Evolutionary conservation across 2,888 invertebrate genomes (phyloP).

Genomic region (Marasmarcha lunaedactyla): DNA sequence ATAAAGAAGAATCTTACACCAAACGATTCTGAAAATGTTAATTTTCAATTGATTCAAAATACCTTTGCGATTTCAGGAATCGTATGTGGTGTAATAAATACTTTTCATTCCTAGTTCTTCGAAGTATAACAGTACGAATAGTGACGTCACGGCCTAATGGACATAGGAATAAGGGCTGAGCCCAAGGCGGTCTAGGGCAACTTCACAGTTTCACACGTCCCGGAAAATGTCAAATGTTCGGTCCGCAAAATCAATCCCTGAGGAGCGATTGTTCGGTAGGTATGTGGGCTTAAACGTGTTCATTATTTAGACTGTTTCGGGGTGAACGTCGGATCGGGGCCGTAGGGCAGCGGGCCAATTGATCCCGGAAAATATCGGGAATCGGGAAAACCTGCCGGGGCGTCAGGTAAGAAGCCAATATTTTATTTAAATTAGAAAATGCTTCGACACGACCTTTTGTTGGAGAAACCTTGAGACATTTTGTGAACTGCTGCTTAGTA

Average conservation of each 20-base stretch:
- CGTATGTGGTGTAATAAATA: too few relatives aligned
- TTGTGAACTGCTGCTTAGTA: too few relatives aligned
- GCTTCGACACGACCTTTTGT: conserved; percentile 17
- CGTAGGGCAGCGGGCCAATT: conserved; percentile 35
- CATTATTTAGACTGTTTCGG: conserved; percentile 47
- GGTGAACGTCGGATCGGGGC: conserved; percentile 19
- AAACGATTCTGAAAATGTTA: too few relatives aligned
- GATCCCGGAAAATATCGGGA: conserved; percentile 37
- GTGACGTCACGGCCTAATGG: too few relatives aligned
- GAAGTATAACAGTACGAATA: too few relatives aligned
- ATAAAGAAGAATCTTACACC: too few relatives aligned
- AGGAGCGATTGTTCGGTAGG: conserved; percentile 26
- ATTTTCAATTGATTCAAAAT: too few relatives aligned
- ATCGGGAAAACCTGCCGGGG: conserved; percentile 29
- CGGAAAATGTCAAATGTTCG: conserved; percentile 45
- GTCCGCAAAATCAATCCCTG: conserved; percentile 50
- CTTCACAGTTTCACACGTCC: conserved; percentile 29
- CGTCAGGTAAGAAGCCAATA: conserved; percentile 34
- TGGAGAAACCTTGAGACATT: conserved; percentile 10
- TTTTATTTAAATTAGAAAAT: conserved; percentile 43
- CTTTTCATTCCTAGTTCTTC: too few relatives aligned
- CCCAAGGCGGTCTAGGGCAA: conserved; percentile 20
- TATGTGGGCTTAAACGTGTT: conserved; percentile 44
- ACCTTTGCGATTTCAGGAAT: too few relatives aligned
- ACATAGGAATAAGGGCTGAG: background rate